phyloP scores from a whole-genome alignment of 2,113 vertebrate species.

The Campylomormyrus numenius region DNA sequence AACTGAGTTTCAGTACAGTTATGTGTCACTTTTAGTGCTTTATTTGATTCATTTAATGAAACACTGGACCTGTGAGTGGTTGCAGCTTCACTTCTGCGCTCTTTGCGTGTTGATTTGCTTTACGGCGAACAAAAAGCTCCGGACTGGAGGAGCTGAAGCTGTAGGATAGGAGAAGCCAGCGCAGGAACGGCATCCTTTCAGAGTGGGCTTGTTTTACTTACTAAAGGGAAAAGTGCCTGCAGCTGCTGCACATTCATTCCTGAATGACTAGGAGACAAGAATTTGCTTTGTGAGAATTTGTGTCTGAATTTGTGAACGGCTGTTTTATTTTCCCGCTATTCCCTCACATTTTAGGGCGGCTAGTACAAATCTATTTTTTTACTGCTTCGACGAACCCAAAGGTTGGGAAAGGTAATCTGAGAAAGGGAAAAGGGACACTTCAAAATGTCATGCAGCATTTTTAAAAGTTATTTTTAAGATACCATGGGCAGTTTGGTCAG shows the following conservation, averaged over 20 bases:
- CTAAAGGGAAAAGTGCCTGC: slow-evolving; percentile 19
- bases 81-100: neutral
- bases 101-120: neutral
- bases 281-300: slow-evolving; percentile 6
- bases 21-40: neutral
- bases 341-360: slow-evolving; percentile 17
- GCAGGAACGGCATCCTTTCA: slow-evolving; percentile 14
- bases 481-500: slow-evolving; percentile 1
- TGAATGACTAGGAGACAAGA: neutral
- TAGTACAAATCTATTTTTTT: slow-evolving; percentile 31
- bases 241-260: slow-evolving; percentile 19
- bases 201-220: neutral
- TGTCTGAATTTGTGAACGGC: slow-evolving; percentile 11
- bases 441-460: neutral
- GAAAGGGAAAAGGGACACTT: neutral
- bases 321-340: slow-evolving; percentile 14
- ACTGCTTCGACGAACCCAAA: slow-evolving; percentile 20
- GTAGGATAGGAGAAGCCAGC: neutral
- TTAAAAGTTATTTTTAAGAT: neutral
- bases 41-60: neutral
- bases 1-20: neutral
- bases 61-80: neutral
- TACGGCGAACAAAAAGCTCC: neutral
- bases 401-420: slow-evolving; percentile 17
- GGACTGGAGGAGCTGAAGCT: neutral